Base-by-base conservation (phyloP, 2,113 vertebrate species). In the Micronycteris hirsuta region DNA sequence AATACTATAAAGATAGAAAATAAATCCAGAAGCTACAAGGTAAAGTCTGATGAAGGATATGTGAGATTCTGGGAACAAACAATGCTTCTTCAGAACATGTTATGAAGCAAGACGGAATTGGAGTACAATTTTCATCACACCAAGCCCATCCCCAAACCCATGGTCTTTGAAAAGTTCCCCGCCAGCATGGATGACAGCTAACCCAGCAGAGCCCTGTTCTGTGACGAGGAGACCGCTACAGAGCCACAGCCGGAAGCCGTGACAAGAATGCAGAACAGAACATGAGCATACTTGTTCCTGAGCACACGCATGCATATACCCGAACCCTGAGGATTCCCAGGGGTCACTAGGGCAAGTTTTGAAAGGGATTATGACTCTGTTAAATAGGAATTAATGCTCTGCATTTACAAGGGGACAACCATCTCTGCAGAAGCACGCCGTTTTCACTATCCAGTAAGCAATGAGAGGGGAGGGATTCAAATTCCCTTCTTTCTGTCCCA, bases 1-100 rank as follows among this genome's bases (percentile, higher is more conserved):
- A 77, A 52, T 56, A 45, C 36, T 71, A 38, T 43, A 77, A 94
- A 81, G 71, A 82, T 9, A 82, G n/a, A 91, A 86, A 91, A n/a
- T 76, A 86, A 84, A 54, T 56, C 10, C 43, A 92, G 47, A 47
- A 88, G 15, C 47, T n/a, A 52, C 41, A 91, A 49, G 7, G 77
- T 47, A 22, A 89, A 11, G 24, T 71, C 43, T 77, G 43, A 84
- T 82, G 78, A 93, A 83, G 49, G 54, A 38, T 22, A 47, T 26
- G 45, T 58, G 52, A 92, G 65, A 73, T n/a, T 71, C 76, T 56
- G 63, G 33, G 45, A 68, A 91, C 4, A 87, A 92, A 90, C 1
- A 9, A 2, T 78, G n/a, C 28, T 71, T 84, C 61, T 56, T 84
- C 14, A 58, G 68, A 43, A 65, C 43, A 58, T 38, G n/a, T 52